Percentiles rank a stretch among this genome's conserved stretches.
These are phyloP conservation scores for Ibidorhyncha struthersii DNA, from an alignment of 2,113 vertebrate species.

Conservation along the genomic window DNA sequence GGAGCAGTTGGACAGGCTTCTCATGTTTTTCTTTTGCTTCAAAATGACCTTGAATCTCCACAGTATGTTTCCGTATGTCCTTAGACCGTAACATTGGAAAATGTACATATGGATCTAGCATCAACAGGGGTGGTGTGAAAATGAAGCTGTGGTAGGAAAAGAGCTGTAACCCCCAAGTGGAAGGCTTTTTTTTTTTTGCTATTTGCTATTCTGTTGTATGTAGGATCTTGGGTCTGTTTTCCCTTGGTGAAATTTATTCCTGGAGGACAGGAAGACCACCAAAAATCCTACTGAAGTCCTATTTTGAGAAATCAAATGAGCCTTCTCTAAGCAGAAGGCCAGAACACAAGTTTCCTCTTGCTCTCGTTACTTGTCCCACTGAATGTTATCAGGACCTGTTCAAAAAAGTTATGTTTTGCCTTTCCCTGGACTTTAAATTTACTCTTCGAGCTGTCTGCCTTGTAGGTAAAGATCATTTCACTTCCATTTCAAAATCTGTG, in stretches of 20 bases:
- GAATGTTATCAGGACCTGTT: background rate
- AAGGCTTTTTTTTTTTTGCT: background rate
- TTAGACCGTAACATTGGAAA: background rate
- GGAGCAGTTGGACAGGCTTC: background rate
- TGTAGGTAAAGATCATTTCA: background rate
- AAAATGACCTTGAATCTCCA: background rate
- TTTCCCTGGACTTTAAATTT: background rate
- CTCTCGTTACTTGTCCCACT: background rate
- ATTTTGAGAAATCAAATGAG: background rate
- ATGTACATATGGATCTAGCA: background rate
- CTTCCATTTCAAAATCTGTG: background rate
- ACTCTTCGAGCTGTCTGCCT: background rate
- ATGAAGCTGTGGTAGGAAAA: background rate
- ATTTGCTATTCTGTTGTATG: background rate
- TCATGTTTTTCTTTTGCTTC: background rate
- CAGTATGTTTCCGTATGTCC: rapidly evolving
- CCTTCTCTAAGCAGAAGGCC: background rate
- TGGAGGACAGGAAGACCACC: background rate
- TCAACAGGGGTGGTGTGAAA: background rate
- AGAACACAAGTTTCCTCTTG: background rate
- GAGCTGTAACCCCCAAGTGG: background rate
- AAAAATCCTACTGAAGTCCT: background rate
- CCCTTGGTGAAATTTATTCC: background rate
- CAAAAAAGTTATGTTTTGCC: background rate
- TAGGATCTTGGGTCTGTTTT: background rate